Base-by-base conservation (phyloP, 2,888 invertebrate species). In the Xestia c-nigrum region DNA sequence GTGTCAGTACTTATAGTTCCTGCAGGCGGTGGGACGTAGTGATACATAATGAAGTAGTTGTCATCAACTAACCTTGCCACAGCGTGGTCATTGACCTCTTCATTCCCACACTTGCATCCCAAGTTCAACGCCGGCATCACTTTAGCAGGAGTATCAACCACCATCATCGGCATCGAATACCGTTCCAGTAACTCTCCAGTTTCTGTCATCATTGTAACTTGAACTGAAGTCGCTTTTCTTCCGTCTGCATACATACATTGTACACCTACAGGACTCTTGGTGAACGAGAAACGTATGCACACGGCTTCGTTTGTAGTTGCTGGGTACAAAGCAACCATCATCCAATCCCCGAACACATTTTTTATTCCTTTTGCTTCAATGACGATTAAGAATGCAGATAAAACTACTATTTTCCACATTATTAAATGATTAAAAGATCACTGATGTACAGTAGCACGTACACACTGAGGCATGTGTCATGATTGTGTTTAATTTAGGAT, bases 311-410 rank as follows among this genome's bases (percentile, higher is more conserved):
- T 76, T 52, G 66, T 59, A 50, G 82, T 38, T 14, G 61, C 16
- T 31, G 80, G 80, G 31, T 81, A 80, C 6, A 80, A 24, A n/a
- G 80, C 81, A 10, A 81, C 80, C 71, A 81, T 50, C 50, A 77
- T 77, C 80, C 80, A 80, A 12, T 80, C 77, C 0, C 80, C 80
- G 19, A 71, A 80, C 24, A 80, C 21, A 10, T 71, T 12, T 38
- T 71, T 16, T 19, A 80, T 80, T 14, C 52, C 59, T 31, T 75
- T 81, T 24, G 67, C 61, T 31, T 81, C 66, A 63, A 57, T 38
- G 0, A 47, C 24, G 7, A 38, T 50, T 40, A 81, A 5, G 16
- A 80, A 5, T 16, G 46, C n/a, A 67, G 46, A 67, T 50, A 80
- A 14, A 40, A 77, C 3, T 24, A 77, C 52, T 71, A 61, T 38